phyloP scores from a whole-genome alignment of 2,888 invertebrate species.

The Pyrochroa serraticornis region DNA sequence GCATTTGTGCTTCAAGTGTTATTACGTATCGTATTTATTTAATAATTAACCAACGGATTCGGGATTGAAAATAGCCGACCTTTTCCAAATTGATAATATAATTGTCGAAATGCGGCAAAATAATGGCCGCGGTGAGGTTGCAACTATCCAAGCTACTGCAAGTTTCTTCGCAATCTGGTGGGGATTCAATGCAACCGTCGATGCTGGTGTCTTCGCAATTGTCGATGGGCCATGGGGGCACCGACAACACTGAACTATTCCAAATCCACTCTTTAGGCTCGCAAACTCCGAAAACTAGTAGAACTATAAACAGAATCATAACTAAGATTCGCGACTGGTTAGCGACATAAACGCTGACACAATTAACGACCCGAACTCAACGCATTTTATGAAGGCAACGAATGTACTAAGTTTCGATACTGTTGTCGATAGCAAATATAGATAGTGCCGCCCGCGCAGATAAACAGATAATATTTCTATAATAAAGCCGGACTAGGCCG shows the following conservation, averaged over 20 bases:
- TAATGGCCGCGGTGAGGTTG: conserved; percentile 63
- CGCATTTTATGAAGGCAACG: conserved; percentile 46
- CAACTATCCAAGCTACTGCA: conserved; percentile 1
- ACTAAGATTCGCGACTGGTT: conserved; percentile 15
- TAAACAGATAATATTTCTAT: conserved; percentile 38
- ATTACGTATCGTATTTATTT: no score
- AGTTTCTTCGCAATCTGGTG: conserved; percentile 2
- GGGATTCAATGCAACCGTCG: conserved; percentile 4
- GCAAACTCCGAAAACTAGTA: conserved; percentile 14
- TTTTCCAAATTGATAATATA: conserved; percentile 60
- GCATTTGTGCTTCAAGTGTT: no score
- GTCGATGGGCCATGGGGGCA: conserved; percentile 36
- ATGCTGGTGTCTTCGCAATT: conserved; percentile 10
- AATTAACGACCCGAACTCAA: conserved; percentile 28
- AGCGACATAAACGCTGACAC: conserved; percentile 14
- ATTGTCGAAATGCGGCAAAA: conserved; percentile 66
- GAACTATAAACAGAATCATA: conserved; percentile 19
- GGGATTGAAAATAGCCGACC: conserved; percentile 46
- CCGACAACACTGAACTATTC: conserved; percentile 36
- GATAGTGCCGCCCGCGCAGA: conserved; percentile 51
- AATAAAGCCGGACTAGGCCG: conserved; percentile 34
- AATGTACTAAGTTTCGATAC: conserved; percentile 41
- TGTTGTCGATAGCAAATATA: conserved; percentile 51
- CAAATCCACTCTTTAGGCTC: conserved; percentile 25
- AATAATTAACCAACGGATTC: no score